Conservation (phyloP, 2,113 vertebrate genomes). For the Nasalis larvatus region DNA sequence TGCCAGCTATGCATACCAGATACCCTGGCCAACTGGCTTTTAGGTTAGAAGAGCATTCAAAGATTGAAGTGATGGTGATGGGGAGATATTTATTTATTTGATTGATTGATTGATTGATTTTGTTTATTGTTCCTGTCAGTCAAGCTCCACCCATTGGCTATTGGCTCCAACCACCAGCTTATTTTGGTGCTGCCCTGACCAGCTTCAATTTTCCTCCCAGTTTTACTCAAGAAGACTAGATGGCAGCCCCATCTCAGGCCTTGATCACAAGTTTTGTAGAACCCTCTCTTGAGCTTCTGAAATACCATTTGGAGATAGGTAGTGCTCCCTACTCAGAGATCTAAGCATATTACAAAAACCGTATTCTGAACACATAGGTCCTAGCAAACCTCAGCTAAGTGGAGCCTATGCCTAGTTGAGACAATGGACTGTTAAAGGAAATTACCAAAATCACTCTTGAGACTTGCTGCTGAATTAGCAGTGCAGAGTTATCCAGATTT, state of each 20-base stretch:
- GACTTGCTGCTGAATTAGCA: not conserved
- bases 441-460: not conserved
- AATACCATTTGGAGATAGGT: not conserved
- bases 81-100: not conserved
- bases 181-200: not conserved
- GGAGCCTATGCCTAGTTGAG: not conserved
- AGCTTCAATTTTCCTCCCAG: not conserved
- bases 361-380: not conserved
- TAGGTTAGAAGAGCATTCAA: not conserved
- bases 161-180: not conserved
- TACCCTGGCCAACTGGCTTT: not conserved
- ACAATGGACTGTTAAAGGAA: not conserved
- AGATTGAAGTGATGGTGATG: not conserved
- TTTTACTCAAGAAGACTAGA: not conserved
- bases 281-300: not conserved
- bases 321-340: not conserved
- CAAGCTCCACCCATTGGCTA: not conserved
- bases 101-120: not conserved
- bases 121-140: not conserved
- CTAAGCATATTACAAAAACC: not conserved
- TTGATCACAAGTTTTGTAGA: not conserved
- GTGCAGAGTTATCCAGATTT: not conserved
- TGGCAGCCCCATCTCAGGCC: not conserved
- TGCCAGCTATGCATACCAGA: not conserved
- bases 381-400: not conserved